These are phyloP conservation scores for Lithophane leautieri DNA, from an alignment of 2,888 invertebrate genomes.

Conservation along the genomic window DNA sequence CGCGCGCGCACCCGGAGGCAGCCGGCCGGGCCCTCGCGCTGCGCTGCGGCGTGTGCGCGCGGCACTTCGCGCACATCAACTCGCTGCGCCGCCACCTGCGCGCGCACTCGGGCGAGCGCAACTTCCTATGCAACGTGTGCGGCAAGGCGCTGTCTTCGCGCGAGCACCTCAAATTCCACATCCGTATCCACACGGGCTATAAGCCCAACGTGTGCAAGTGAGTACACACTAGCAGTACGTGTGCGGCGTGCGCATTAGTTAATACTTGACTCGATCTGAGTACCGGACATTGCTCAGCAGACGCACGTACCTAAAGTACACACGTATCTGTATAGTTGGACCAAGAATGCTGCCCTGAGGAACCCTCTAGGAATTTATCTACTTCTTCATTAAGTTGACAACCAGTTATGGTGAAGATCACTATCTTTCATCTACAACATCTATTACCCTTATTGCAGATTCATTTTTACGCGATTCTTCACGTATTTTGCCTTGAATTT, in stretches of 20 bases:
- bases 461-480: background rate
- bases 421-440: background rate
- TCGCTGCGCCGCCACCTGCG: slow-evolving; percentile 87
- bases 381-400: background rate
- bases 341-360: slow-evolving; percentile 2
- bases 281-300: background rate
- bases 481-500: background rate
- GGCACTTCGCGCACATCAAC: slow-evolving; percentile 89
- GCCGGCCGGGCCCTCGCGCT: slow-evolving; percentile 80
- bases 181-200: slow-evolving; percentile 91
- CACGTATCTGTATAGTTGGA: background rate
- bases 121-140: slow-evolving; percentile 91
- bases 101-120: slow-evolving; percentile 87
- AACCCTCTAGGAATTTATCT: background rate
- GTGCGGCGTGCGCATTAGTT: background rate
- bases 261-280: background rate
- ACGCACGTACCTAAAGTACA: too few species aligned
- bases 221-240: slow-evolving; percentile 16
- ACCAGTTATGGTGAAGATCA: background rate
- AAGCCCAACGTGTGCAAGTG: slow-evolving; percentile 90
- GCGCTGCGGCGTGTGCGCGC: slow-evolving; percentile 85
- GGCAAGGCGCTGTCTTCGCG: slow-evolving; percentile 91
- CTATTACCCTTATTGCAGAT: background rate
- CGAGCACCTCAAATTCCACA: slow-evolving; percentile 91
- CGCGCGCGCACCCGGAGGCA: slow-evolving; percentile 81